Conservation (phyloP, 2,888 invertebrate genomes). For the Pseudococcus longispinus region DNA sequence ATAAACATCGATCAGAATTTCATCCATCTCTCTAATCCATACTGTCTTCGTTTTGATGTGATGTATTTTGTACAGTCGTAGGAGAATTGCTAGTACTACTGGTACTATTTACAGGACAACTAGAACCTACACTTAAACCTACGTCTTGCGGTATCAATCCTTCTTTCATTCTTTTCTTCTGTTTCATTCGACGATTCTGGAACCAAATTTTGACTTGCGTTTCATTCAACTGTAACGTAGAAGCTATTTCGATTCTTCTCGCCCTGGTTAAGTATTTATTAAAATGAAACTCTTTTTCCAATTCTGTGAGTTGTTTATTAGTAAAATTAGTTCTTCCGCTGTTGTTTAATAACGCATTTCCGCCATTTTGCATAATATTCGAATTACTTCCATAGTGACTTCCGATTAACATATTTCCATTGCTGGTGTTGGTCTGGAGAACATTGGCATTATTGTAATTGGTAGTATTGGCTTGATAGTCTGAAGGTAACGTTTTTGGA, state of each 20-base stretch:
- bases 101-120: slow-evolving; percentile 34
- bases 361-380: slow-evolving; percentile 49
- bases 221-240: slow-evolving; percentile 93
- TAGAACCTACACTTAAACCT: slow-evolving; percentile 48
- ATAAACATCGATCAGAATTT: neutral
- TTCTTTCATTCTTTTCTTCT: slow-evolving; percentile 96
- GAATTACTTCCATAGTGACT: slow-evolving; percentile 54
- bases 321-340: slow-evolving; percentile 98
- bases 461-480: slow-evolving; percentile 48
- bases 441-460: slow-evolving; percentile 29
- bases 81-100: slow-evolving; percentile 59
- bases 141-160: slow-evolving; percentile 66
- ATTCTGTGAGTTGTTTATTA: slow-evolving; percentile 97
- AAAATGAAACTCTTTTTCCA: slow-evolving; percentile 99
- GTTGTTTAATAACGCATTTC: slow-evolving; percentile 68
- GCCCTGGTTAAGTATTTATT: slow-evolving; percentile 98
- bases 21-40: slow-evolving; percentile 43
- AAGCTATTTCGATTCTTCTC: slow-evolving; percentile 96
- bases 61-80: slow-evolving; percentile 45
- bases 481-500: slow-evolving; percentile 51
- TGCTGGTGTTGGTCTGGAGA: slow-evolving; percentile 48
- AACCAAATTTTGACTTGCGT: slow-evolving; percentile 82
- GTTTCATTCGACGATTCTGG: slow-evolving; percentile 98
- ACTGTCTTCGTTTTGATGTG: slow-evolving; percentile 55
- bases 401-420: slow-evolving; percentile 46